Conservation (phyloP, 2,888 invertebrate genomes). For the Cephus nigrinus region DNA sequence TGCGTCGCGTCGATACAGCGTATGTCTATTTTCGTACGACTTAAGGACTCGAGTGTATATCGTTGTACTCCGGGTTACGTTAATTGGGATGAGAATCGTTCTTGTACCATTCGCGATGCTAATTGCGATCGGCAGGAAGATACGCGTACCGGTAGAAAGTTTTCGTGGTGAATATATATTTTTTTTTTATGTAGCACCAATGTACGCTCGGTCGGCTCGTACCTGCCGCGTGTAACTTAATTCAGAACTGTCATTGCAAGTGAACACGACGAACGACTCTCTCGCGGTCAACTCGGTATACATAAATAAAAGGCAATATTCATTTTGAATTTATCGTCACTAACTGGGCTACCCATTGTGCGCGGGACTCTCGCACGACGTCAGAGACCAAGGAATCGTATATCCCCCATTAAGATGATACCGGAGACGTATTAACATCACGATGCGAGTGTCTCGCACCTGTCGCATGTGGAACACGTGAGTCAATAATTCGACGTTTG, state of each 20-base stretch:
- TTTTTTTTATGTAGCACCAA: background rate
- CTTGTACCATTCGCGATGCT: background rate
- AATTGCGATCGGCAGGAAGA: background rate
- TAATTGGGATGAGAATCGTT: background rate
- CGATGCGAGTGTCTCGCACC: slow-evolving; percentile 22
- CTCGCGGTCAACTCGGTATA: background rate
- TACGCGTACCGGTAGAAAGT: background rate
- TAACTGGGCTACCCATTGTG: background rate
- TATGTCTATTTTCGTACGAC: too few species aligned
- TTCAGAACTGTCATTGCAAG: background rate
- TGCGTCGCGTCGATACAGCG: background rate
- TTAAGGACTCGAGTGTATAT: background rate
- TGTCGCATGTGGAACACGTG: slow-evolving; percentile 27
- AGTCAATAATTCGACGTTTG: slow-evolving; percentile 19
- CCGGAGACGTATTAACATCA: background rate
- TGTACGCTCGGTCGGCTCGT: background rate
- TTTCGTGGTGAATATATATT: background rate
- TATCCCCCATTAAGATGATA: background rate
- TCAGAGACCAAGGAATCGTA: background rate
- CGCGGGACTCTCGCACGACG: background rate
- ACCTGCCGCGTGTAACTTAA: background rate
- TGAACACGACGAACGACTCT: background rate
- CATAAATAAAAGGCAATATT: background rate
- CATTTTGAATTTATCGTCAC: background rate
- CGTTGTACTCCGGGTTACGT: background rate